Evolutionary conservation across 2,113 vertebrate species (phyloP).

Genomic region (Lepisosteus osseus): DNA sequence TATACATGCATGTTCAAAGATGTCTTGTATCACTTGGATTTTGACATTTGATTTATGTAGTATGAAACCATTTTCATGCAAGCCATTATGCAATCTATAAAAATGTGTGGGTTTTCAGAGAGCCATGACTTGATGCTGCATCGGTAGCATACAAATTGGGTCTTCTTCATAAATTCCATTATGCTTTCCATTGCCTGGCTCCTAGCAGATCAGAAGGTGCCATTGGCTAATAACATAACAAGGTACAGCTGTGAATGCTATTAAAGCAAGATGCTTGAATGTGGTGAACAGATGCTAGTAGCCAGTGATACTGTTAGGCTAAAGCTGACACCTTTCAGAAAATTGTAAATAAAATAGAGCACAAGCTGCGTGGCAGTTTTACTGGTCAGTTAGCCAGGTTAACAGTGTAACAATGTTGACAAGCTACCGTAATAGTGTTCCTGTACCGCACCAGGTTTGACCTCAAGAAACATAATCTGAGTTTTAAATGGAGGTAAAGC

Average conservation of each 20-base stretch:
- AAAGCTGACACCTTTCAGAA: background rate
- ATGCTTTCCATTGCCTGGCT: slow-evolving; percentile 47
- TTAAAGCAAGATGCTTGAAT: slow-evolving; percentile 47
- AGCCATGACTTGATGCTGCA: slow-evolving; percentile 50
- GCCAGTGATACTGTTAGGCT: slow-evolving; percentile 1
- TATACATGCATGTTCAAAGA: slow-evolving; percentile 44
- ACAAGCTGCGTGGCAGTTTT: too few species aligned
- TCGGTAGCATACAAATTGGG: slow-evolving; percentile 68
- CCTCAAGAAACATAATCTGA: too few species aligned
- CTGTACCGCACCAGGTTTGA: too few species aligned
- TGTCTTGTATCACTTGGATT: slow-evolving; percentile 54
- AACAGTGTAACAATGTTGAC: too few species aligned
- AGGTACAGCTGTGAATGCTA: slow-evolving; percentile 46
- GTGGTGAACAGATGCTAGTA: slow-evolving; percentile 24
- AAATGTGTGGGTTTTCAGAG: slow-evolving; percentile 63
- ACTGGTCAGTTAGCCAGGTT: too few species aligned
- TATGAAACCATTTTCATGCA: slow-evolving; percentile 67
- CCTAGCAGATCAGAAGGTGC: slow-evolving; percentile 58
- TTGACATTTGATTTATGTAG: slow-evolving; percentile 63
- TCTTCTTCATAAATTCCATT: slow-evolving; percentile 68
- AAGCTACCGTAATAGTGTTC: too few species aligned
- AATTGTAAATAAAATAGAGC: background rate
- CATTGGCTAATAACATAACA: slow-evolving; percentile 63
- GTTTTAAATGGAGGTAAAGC: too few species aligned
- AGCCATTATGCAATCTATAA: slow-evolving; percentile 67